Evolutionary conservation across 2,113 vertebrate species (phyloP).

Genomic region (Perccottus glenii): DNA sequence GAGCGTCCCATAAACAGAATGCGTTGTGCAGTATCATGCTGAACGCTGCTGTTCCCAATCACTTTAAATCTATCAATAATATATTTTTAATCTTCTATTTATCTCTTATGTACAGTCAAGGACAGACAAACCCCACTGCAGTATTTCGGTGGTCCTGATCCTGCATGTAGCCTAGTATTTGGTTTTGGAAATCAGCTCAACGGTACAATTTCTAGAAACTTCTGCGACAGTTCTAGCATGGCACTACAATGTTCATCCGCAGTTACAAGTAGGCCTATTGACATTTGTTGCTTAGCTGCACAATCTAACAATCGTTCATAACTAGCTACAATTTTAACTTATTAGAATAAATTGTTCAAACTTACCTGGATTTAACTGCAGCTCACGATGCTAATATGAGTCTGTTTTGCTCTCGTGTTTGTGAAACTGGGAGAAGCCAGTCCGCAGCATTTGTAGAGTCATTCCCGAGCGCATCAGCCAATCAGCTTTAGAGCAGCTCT

Average conservation of each 20-base stretch:
- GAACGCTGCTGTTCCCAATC: background rate
- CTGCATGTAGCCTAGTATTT: background rate
- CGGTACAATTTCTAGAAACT: background rate
- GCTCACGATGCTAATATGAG: background rate
- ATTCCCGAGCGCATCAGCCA: constrained; percentile 25
- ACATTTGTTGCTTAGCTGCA: no score
- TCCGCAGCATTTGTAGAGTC: background rate
- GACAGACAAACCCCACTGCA: constrained; percentile 24
- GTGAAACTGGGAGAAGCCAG: background rate
- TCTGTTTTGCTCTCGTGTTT: background rate
- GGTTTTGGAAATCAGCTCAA: no score
- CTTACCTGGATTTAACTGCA: constrained; percentile 25
- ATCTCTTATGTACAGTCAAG: constrained; percentile 21
- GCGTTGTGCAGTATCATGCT: constrained; percentile 23
- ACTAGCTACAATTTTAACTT: background rate
- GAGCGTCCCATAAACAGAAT: background rate
- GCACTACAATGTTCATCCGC: no score
- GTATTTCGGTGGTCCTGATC: background rate
- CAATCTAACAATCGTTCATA: no score
- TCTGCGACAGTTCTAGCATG: background rate
- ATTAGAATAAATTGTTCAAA: background rate
- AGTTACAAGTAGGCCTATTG: no score
- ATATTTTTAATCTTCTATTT: background rate
- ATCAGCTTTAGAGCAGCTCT: constrained; percentile 41
- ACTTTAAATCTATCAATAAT: no score